phyloP scores from a whole-genome alignment of 1,140 invertebrate species.

The Coptotermes formosanus region DNA sequence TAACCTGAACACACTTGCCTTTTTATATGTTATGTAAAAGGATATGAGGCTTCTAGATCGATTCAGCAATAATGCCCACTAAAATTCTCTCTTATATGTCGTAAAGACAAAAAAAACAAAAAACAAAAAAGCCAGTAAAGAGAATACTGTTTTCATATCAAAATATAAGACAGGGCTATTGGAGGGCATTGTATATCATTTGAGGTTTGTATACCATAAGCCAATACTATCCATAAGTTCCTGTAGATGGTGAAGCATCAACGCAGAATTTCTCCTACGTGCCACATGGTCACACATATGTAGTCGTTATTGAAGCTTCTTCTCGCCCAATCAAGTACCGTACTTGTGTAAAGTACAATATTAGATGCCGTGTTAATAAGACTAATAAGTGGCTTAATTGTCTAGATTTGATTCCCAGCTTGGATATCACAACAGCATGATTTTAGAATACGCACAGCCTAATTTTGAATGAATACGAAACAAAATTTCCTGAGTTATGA shows the following conservation, averaged over 20 bases:
- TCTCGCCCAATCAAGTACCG: too few relatives aligned
- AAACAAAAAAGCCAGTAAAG: neutral
- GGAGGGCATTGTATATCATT: constrained; percentile 5
- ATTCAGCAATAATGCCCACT: neutral
- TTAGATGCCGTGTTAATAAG: too few relatives aligned
- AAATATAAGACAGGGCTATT: neutral
- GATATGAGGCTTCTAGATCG: neutral
- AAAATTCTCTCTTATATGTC: neutral
- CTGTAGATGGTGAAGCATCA: neutral
- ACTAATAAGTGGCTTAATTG: too few relatives aligned
- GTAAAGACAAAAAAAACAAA: neutral
- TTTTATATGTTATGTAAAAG: constrained; percentile 20
- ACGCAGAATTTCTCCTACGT: neutral
- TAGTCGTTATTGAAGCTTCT: too few relatives aligned
- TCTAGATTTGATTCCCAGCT: too few relatives aligned
- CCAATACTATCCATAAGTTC: neutral
- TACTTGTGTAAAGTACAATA: too few relatives aligned
- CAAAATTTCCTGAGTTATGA: too few relatives aligned
- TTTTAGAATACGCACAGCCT: too few relatives aligned
- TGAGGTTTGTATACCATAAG: neutral
- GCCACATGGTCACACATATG: too few relatives aligned
- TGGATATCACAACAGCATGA: too few relatives aligned
- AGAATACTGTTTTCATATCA: neutral
- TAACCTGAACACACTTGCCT: neutral
- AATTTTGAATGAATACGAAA: too few relatives aligned